Percentiles rank a stretch among this genome's conserved stretches.
These are phyloP conservation scores for Porites lutea DNA, from an alignment of 64 coral and sea anemone genomes.

Conservation along the genomic window DNA sequence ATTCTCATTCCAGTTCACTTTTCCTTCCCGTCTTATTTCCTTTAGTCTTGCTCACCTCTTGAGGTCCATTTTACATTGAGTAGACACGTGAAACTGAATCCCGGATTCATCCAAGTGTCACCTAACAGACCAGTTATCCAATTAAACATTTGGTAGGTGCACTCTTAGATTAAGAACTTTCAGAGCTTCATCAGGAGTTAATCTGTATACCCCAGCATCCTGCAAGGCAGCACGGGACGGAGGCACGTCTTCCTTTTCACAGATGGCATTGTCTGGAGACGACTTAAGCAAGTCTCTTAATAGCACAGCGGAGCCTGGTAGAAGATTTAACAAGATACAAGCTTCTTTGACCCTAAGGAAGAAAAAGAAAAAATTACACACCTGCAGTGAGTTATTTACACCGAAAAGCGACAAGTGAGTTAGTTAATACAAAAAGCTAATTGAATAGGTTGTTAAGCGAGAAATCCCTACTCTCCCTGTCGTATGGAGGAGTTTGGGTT, in stretches of 20 bases:
- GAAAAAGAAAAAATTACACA: neutral
- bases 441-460: no score
- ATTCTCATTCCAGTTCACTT: no score
- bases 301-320: conserved; percentile 79
- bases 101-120: no score
- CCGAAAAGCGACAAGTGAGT: neutral
- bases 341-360: conserved; percentile 74
- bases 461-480: no score
- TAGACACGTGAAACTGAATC: no score
- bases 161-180: conserved; percentile 74
- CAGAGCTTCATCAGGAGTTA: conserved; percentile 54
- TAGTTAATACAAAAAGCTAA: no score
- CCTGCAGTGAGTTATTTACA: neutral
- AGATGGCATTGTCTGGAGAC: neutral
- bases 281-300: conserved; percentile 59
- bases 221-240: conserved; percentile 35
- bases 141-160: conserved; percentile 57
- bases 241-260: neutral
- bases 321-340: conserved; percentile 77
- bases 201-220: conserved; percentile 71
- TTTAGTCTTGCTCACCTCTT: no score
- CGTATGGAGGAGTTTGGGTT: no score
- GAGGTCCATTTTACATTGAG: neutral
- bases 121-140: no score
- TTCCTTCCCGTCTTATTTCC: no score